Evolutionary conservation across 1,140 invertebrate species (phyloP).

Genomic region (Kradibia gibbosae): DNA sequence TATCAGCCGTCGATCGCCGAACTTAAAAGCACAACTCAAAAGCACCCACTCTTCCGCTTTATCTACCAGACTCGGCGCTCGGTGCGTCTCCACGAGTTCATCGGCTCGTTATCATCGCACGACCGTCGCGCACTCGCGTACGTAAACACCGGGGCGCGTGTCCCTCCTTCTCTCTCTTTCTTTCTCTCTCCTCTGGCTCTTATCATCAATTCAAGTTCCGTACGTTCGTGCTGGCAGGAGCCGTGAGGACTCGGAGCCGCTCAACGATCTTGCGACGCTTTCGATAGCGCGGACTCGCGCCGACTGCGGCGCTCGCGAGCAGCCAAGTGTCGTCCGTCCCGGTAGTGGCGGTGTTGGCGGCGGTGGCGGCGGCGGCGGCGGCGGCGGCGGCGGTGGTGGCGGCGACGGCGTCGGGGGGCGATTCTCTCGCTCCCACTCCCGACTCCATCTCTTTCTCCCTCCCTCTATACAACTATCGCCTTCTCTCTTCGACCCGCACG

Average conservation of each 20-base stretch:
- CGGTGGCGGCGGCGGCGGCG: background rate
- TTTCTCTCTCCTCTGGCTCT: background rate
- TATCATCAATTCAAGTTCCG: background rate
- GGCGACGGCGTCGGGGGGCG: slow-evolving; percentile 51
- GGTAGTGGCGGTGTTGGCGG: slow-evolving; percentile 29
- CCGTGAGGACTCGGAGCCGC: background rate
- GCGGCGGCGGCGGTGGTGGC: slow-evolving; percentile 64
- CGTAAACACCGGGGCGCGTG: background rate
- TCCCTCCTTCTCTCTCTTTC: background rate
- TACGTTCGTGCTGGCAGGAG: background rate
- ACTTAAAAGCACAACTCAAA: slow-evolving; percentile 16
- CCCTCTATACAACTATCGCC: background rate
- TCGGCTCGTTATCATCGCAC: slow-evolving; percentile 3
- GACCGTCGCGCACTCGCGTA: slow-evolving; percentile 5
- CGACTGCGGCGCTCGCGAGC: slow-evolving; percentile 60
- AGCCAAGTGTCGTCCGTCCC: slow-evolving; percentile 40
- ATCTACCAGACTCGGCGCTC: slow-evolving; percentile 15
- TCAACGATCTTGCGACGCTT: slow-evolving; percentile 1
- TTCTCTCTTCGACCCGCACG: slow-evolving; percentile 42
- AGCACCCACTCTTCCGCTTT: background rate
- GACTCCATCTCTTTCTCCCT: slow-evolving; percentile 38
- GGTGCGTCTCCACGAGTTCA: background rate
- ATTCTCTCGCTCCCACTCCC: slow-evolving; percentile 50
- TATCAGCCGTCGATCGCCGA: slow-evolving; percentile 28
- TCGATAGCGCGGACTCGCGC: slow-evolving; percentile 71